These are phyloP conservation scores for Ennomos erosarius DNA, from an alignment of 2,888 invertebrate genomes.

Conservation along the genomic window DNA sequence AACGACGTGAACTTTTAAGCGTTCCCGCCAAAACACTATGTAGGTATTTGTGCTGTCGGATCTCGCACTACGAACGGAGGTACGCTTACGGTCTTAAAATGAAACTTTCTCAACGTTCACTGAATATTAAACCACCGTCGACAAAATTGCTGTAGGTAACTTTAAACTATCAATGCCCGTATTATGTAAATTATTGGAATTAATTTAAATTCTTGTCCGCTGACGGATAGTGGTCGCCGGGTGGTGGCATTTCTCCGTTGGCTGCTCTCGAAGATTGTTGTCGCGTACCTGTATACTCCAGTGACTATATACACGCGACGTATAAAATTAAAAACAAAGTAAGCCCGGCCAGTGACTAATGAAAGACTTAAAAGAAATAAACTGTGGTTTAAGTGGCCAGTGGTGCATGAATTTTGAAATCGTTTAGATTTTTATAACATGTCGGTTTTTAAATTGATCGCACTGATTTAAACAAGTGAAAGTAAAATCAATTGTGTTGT, in stretches of 20 bases:
- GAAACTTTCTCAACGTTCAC: conserved; percentile 21
- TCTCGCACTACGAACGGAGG: too few relatives aligned
- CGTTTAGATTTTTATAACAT: conserved; percentile 1
- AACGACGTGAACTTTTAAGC: too few relatives aligned
- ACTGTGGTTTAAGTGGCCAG: conserved; percentile 16
- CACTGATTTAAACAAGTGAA: conserved; percentile 18
- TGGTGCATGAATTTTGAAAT: background rate
- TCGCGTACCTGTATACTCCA: conserved; percentile 7
- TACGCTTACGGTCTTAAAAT: background rate
- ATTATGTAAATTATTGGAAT: conserved; percentile 20
- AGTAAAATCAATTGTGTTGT: conserved; percentile 20
- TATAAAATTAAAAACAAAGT: conserved; percentile 6
- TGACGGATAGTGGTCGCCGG: conserved; percentile 3
- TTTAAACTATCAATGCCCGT: conserved; percentile 8
- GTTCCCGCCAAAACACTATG: too few relatives aligned
- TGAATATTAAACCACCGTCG: conserved; percentile 21
- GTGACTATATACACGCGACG: background rate
- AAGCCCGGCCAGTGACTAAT: conserved; percentile 1
- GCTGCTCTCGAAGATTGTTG: conserved; percentile 28
- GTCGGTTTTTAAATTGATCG: background rate
- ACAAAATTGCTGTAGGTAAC: too few relatives aligned
- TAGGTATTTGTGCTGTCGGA: too few relatives aligned
- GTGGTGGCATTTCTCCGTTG: conserved; percentile 38
- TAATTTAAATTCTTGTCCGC: conserved; percentile 14
- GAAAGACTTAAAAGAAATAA: conserved; percentile 1